A percentile compares a stretch with the other conserved stretches of the same genome.
Conservation (phyloP, 2,113 vertebrate genomes). For the Dicrurus megarhynchus region DNA sequence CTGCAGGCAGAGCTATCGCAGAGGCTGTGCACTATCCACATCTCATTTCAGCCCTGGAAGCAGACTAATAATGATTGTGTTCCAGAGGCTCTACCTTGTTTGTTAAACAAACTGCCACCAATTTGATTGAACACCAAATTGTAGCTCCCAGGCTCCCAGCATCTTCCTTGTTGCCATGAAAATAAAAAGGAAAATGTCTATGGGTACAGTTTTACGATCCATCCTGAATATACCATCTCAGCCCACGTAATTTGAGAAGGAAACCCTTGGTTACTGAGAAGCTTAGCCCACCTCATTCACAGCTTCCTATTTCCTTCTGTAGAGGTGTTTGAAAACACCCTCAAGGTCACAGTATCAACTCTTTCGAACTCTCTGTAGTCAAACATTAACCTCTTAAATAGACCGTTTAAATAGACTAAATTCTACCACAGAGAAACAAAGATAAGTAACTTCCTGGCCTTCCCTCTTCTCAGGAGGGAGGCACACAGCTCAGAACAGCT, state of each 20-base stretch:
- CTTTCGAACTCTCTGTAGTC: neutral
- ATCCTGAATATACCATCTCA: neutral
- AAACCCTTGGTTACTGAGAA: neutral
- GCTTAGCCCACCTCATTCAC: neutral
- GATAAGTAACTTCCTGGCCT: neutral
- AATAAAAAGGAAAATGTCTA: neutral
- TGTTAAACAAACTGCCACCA: neutral
- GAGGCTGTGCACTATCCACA: neutral
- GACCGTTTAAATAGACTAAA: neutral
- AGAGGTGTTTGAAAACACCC: neutral
- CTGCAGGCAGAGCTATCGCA: neutral
- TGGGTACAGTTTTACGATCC: neutral
- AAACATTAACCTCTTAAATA: neutral
- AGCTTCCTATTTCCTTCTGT: neutral
- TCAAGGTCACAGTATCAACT: accelerated
- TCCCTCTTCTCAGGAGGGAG: neutral
- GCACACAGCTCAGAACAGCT: neutral
- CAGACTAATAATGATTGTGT: no score
- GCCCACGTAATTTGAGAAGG: neutral
- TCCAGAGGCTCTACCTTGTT: neutral
- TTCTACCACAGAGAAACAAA: neutral
- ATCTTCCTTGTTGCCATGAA: neutral
- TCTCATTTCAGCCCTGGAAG: neutral
- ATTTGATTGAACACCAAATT: neutral
- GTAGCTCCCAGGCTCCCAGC: neutral